phyloP scores from a whole-genome alignment of 2,797 vertebrate genomes.

The Caiman crocodilus region DNA sequence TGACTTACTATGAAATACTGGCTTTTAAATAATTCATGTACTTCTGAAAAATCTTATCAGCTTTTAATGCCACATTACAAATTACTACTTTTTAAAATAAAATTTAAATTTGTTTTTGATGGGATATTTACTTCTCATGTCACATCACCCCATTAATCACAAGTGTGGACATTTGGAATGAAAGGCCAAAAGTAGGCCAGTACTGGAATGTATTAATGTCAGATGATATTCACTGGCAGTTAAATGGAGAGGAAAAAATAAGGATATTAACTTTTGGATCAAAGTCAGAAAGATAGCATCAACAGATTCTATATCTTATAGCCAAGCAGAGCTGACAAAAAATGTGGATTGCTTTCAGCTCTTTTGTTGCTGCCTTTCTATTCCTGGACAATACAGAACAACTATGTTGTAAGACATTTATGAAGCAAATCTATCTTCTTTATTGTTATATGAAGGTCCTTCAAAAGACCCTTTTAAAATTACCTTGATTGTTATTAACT shows the following conservation, averaged over 20 bases:
- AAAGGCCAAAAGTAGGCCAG: background rate
- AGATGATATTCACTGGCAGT: background rate
- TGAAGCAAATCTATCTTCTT: background rate
- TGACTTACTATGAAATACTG: background rate
- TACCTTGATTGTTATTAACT: conserved; percentile 18
- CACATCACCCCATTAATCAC: background rate
- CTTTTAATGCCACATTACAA: background rate
- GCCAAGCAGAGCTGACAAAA: background rate
- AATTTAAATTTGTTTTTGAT: background rate
- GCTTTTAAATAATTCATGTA: background rate
- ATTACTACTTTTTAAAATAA: background rate
- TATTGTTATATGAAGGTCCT: conserved; percentile 35
- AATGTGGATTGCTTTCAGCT: background rate
- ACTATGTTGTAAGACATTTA: background rate
- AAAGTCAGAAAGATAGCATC: conserved; percentile 4
- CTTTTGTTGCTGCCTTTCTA: background rate
- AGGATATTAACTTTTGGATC: background rate
- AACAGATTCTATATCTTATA: background rate
- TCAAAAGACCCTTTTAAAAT: conserved; percentile 6
- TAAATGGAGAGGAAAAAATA: background rate
- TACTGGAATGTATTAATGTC: background rate
- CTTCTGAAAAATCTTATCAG: background rate
- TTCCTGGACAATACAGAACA: background rate
- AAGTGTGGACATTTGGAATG: background rate
- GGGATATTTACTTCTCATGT: background rate